phyloP scores from a whole-genome alignment of 2,113 vertebrate genomes.

The Ancistrus triradiatus region DNA sequence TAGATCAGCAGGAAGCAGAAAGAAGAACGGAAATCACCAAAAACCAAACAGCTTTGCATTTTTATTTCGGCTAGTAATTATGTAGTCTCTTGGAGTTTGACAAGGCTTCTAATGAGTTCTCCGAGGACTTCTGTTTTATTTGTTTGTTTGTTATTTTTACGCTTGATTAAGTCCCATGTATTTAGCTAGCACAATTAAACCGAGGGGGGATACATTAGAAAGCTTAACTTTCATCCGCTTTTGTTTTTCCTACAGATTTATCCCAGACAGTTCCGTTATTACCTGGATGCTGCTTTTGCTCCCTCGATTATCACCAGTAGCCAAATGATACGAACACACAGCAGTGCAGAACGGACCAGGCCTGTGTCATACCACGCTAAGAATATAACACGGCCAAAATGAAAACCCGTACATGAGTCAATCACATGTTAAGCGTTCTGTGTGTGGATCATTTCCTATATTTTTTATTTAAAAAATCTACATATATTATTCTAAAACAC shows the following conservation, averaged over 20 bases:
- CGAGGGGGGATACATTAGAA: constrained; percentile 58
- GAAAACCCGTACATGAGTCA: no score
- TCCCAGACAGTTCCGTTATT: constrained; percentile 26
- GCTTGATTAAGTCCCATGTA: constrained; percentile 78
- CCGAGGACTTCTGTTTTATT: constrained; percentile 71
- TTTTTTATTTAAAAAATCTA: no score
- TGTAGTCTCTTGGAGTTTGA: constrained; percentile 78
- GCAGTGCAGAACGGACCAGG: no score
- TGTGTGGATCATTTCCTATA: no score
- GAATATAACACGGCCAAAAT: no score
- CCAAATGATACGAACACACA: no score
- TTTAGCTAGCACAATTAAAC: constrained; percentile 74
- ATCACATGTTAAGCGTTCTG: no score
- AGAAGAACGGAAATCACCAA: constrained; percentile 59
- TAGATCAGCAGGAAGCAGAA: constrained; percentile 72
- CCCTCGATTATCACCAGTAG: not conserved
- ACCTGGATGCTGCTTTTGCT: constrained; percentile 14
- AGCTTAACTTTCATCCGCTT: constrained; percentile 64
- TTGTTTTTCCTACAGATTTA: constrained; percentile 44
- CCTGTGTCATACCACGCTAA: no score
- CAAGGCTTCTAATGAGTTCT: constrained; percentile 79
- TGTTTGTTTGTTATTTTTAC: constrained; percentile 79
- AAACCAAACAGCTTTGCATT: constrained; percentile 74
- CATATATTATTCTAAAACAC: no score
- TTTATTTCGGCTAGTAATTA: constrained; percentile 79